Conservation (phyloP, 2,888 invertebrate species). For the Parnassius mnemosyne region DNA sequence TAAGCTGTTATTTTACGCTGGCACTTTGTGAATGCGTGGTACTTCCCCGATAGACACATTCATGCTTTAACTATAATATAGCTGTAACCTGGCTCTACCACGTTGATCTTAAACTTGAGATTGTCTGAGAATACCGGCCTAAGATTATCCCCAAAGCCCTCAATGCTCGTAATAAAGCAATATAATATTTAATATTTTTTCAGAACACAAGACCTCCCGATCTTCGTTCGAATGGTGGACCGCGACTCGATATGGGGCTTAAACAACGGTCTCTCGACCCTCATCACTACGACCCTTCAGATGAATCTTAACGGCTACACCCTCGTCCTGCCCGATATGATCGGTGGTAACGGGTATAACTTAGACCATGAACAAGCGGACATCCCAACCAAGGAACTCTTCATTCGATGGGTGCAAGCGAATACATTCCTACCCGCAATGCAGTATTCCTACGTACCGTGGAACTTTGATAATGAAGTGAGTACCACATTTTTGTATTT, state of each 20-base stretch:
- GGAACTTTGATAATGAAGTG: slow-evolving; percentile 85
- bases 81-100: no score
- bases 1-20: no score
- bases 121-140: no score
- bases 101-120: no score
- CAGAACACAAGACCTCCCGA: slow-evolving; percentile 84
- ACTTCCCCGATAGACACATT: no score
- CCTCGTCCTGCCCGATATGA: slow-evolving; percentile 89
- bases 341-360: slow-evolving; percentile 84
- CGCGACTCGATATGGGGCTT: slow-evolving; percentile 86
- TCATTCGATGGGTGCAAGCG: slow-evolving; percentile 89
- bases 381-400: slow-evolving; percentile 82
- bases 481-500: background rate
- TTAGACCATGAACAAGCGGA: slow-evolving; percentile 66
- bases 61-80: no score
- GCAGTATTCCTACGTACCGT: slow-evolving; percentile 90
- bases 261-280: slow-evolving; percentile 85
- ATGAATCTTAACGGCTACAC: slow-evolving; percentile 85
- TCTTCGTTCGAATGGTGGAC: slow-evolving; percentile 89
- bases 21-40: no score
- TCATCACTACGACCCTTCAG: slow-evolving; percentile 86
- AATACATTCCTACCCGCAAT: slow-evolving; percentile 88
- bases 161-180: no score
- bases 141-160: no score
- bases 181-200: slow-evolving; percentile 26